phyloP scores from a whole-genome alignment of 2,113 vertebrate genomes.

The Pseudopodoces humilis region DNA sequence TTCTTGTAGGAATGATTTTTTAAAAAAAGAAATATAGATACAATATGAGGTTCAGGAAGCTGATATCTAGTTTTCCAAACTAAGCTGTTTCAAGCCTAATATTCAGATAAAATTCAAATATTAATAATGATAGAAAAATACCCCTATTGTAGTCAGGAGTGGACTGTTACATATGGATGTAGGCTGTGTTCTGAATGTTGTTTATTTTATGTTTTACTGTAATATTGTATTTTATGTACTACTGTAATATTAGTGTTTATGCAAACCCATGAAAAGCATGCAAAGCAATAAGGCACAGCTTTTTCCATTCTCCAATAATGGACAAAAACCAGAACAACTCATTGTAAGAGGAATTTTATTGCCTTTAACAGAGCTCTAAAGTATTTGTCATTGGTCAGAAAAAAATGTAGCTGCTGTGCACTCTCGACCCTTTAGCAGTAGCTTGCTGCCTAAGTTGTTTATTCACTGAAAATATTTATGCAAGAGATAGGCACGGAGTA shows the following conservation, averaged over 20 bases:
- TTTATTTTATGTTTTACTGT: neutral
- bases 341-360: neutral
- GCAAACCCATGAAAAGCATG: neutral
- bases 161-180: neutral
- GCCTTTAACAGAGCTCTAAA: neutral
- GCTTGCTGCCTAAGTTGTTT: neutral
- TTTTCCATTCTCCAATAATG: neutral
- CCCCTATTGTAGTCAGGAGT: neutral
- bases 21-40: neutral
- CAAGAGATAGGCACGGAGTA: neutral
- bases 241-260: neutral
- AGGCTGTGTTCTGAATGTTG: neutral
- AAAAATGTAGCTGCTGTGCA: neutral
- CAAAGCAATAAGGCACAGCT: neutral
- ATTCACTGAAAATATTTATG: constrained; percentile 26
- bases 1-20: neutral
- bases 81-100: neutral
- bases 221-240: neutral
- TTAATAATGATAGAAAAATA: neutral
- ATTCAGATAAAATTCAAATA: neutral
- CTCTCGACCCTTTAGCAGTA: neutral
- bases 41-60: neutral
- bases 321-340: neutral
- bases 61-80: neutral
- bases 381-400: neutral